Percentiles rank a stretch among this genome's conserved stretches.
Conservation (phyloP, 2,888 invertebrate species). For the Heliconius aoede region DNA sequence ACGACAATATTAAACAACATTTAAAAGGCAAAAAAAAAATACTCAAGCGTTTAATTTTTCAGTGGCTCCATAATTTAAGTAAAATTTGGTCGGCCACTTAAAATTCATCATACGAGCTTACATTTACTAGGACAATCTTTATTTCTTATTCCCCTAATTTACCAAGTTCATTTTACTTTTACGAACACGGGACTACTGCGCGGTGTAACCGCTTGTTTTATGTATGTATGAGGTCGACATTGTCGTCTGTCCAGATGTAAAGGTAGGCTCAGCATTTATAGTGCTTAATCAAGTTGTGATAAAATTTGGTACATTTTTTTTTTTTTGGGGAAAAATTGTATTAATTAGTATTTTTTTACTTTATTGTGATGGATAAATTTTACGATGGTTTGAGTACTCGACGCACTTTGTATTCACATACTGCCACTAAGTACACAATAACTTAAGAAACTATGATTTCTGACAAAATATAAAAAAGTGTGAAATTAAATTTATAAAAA, state of each 20-base stretch:
- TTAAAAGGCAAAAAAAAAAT: slow-evolving; percentile 11
- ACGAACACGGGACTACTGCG: slow-evolving; percentile 39
- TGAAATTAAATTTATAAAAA: too few relatives aligned
- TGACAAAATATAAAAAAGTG: too few relatives aligned
- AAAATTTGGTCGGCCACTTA: slow-evolving; percentile 8
- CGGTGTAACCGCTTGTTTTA: slow-evolving; percentile 19
- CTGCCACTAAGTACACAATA: not conserved
- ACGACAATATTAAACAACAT: not conserved
- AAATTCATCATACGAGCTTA: slow-evolving; percentile 28
- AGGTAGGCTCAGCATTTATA: slow-evolving; percentile 55
- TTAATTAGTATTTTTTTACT: not conserved
- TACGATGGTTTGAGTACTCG: too few relatives aligned
- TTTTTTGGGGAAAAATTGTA: not conserved
- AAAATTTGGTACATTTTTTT: not conserved
- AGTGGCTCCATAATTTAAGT: not conserved
- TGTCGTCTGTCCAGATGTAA: slow-evolving; percentile 6
- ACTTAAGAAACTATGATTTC: not conserved
- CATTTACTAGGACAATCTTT: slow-evolving; percentile 27
- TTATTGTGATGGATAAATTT: too few relatives aligned
- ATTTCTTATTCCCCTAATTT: slow-evolving; percentile 23
- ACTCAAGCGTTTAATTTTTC: not conserved
- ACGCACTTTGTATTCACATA: too few relatives aligned
- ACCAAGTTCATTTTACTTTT: slow-evolving; percentile 24
- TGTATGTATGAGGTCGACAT: not conserved
- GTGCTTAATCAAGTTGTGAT: slow-evolving; percentile 61